Conservation (phyloP, 2,888 invertebrate genomes). For the Agriopis marginaria region DNA sequence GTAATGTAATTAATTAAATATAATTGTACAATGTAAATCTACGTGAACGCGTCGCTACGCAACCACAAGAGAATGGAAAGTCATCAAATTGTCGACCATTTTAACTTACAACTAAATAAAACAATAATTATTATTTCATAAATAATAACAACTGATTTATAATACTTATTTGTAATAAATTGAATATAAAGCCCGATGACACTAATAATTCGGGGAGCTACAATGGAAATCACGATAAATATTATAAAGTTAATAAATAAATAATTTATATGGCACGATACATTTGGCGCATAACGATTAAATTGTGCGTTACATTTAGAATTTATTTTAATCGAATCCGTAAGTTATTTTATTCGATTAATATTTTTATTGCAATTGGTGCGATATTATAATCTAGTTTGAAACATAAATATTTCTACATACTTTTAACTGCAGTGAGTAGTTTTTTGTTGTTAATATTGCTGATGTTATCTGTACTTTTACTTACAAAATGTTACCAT, state of each 20-base stretch:
- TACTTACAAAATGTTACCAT: too few relatives aligned
- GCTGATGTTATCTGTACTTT: neutral
- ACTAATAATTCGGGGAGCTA: constrained; percentile 41
- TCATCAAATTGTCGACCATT: constrained; percentile 63
- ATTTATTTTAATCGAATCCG: constrained; percentile 28
- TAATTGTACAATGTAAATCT: constrained; percentile 74
- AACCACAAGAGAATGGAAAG: constrained; percentile 68
- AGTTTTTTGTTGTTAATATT: neutral
- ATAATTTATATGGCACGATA: constrained; percentile 42
- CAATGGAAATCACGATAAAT: constrained; percentile 34
- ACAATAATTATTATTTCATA: constrained; percentile 32
- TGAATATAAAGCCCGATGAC: constrained; percentile 37
- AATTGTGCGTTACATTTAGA: constrained; percentile 49
- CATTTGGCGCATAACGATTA: constrained; percentile 50
- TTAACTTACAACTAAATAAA: constrained; percentile 44
- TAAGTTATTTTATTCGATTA: constrained; percentile 32
- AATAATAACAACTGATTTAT: constrained; percentile 17
- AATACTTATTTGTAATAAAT: neutral
- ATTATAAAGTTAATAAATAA: constrained; percentile 46
- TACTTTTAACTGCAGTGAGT: neutral
- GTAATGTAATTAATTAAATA: constrained; percentile 50
- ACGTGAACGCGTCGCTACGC: constrained; percentile 83
- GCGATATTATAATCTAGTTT: too few relatives aligned
- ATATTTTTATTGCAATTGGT: constrained; percentile 11
- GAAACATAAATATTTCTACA: neutral